Conservation (phyloP, 2,888 invertebrate species). For the Aquatica leii region DNA sequence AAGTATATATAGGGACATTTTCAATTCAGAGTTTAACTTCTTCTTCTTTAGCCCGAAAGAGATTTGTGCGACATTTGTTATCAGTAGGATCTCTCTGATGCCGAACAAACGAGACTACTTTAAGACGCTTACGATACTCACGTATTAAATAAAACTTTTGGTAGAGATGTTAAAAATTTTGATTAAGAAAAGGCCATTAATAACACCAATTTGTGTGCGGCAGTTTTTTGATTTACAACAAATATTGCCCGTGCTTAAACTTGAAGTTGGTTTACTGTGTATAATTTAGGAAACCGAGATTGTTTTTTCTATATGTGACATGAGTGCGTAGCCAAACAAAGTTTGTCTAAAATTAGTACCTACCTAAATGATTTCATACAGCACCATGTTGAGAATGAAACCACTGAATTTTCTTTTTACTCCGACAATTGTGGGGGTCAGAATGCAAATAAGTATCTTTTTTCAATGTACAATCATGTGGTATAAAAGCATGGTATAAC, state of each 20-base stretch:
- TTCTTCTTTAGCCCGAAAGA: conserved; percentile 45
- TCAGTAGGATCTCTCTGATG: conserved; percentile 28
- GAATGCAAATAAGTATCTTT: conserved; percentile 1
- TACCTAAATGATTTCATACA: not conserved
- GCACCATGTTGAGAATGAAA: not conserved
- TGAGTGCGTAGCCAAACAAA: too few species aligned
- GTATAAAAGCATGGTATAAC: conserved; percentile 4
- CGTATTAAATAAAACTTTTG: conserved; percentile 39
- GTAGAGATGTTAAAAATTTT: conserved; percentile 42
- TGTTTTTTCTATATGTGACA: conserved; percentile 5
- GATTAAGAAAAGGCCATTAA: conserved; percentile 35
- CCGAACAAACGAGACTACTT: conserved; percentile 6
- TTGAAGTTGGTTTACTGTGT: conserved; percentile 35
- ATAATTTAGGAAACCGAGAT: conserved; percentile 6
- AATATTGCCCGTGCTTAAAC: conserved; percentile 44
- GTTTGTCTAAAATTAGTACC: not conserved
- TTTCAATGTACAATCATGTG: conserved; percentile 2
- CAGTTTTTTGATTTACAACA: conserved; percentile 46
- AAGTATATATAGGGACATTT: conserved; percentile 35
- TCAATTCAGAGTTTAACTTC: conserved; percentile 46
- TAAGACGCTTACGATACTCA: conserved; percentile 38
- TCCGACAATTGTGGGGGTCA: conserved; percentile 11
- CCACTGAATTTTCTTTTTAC: conserved; percentile 8
- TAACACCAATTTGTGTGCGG: conserved; percentile 30
- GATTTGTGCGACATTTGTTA: conserved; percentile 38